A percentile compares a stretch with the other conserved stretches of the same genome.
Evolutionary conservation across 2,888 invertebrate genomes (phyloP).

Genomic region (Nebria brevicollis): DNA sequence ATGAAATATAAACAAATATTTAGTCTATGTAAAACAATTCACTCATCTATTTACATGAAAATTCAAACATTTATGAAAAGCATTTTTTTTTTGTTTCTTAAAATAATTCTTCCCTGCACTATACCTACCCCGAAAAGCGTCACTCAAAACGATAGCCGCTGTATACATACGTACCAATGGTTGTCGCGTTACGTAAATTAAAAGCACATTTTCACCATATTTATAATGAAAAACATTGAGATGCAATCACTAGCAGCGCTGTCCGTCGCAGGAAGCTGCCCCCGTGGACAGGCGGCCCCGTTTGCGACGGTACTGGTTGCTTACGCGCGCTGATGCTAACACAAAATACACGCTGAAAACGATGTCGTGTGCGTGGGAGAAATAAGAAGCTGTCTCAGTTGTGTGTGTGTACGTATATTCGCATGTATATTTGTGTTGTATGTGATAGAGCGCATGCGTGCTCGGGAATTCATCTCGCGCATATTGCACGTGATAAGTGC

Average conservation of each 20-base stretch:
- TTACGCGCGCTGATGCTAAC: conserved; percentile 9
- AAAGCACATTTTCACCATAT: neutral
- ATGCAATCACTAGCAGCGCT: neutral
- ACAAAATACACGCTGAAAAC: conserved; percentile 37
- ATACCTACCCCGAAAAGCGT: too few species aligned
- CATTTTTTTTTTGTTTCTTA: too few species aligned
- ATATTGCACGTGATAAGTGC: neutral
- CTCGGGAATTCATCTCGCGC: neutral
- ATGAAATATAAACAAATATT: too few species aligned
- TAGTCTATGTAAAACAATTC: too few species aligned
- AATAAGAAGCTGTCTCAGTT: conserved; percentile 4
- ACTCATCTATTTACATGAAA: too few species aligned
- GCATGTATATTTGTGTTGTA: neutral
- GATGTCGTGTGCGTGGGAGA: conserved; percentile 22
- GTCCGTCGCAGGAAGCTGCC: neutral
- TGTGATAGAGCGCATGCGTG: neutral
- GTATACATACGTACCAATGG: neutral
- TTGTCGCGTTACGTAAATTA: neutral
- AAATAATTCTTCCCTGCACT: too few species aligned
- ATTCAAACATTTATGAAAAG: too few species aligned
- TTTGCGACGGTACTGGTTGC: conserved; percentile 8
- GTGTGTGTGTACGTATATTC: neutral
- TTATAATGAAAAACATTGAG: neutral
- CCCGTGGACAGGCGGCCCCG: neutral
- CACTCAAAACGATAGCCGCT: too few species aligned